Percentiles rank a stretch among this genome's conserved stretches.
Conservation (phyloP, 2,888 invertebrate species). For the Chrysolina haemoptera region DNA sequence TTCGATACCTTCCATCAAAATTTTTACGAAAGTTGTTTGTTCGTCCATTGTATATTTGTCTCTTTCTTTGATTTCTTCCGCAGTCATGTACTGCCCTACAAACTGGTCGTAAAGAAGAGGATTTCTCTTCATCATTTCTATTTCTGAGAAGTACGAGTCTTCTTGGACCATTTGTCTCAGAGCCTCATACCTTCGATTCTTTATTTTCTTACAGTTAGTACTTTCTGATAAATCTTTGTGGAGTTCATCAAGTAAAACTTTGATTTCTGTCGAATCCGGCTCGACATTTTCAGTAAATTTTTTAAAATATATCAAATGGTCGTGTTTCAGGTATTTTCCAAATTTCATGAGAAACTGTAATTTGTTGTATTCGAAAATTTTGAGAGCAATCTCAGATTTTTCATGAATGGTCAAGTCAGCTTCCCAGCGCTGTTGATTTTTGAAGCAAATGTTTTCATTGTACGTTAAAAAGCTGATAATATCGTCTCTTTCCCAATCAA, state of each 20-base stretch:
- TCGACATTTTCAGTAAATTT: conserved; percentile 61
- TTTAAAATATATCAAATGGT: conserved; percentile 82
- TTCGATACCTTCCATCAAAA: conserved; percentile 87
- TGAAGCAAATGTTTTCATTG: conserved; percentile 79
- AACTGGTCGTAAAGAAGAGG: conserved; percentile 92
- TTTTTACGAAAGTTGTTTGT: conserved; percentile 79
- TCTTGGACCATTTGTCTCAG: conserved; percentile 80
- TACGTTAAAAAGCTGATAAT: conserved; percentile 77
- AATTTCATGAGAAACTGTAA: conserved; percentile 83
- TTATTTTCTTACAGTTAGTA: conserved; percentile 73
- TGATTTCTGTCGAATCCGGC: conserved; percentile 73
- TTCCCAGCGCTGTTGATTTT: conserved; percentile 87
- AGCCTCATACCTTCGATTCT: conserved; percentile 88
- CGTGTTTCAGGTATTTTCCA: conserved; percentile 78
- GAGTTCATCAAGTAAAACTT: conserved; percentile 77
- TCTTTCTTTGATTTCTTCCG: conserved; percentile 80
- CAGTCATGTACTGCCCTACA: conserved; percentile 87
- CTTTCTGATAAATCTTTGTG: conserved; percentile 68
- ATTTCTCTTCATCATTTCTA: conserved; percentile 93
- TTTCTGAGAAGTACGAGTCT: conserved; percentile 88
- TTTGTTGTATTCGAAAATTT: conserved; percentile 78
- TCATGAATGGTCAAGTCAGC: conserved; percentile 80
- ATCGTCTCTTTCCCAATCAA: conserved; percentile 70
- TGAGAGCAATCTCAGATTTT: conserved; percentile 79
- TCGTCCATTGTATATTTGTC: conserved; percentile 73